Evolutionary conservation across 2,888 invertebrate genomes (phyloP), one percentile per base, ranked within the genome.

Genomic region (Drosophila atroscutellata): DNA sequence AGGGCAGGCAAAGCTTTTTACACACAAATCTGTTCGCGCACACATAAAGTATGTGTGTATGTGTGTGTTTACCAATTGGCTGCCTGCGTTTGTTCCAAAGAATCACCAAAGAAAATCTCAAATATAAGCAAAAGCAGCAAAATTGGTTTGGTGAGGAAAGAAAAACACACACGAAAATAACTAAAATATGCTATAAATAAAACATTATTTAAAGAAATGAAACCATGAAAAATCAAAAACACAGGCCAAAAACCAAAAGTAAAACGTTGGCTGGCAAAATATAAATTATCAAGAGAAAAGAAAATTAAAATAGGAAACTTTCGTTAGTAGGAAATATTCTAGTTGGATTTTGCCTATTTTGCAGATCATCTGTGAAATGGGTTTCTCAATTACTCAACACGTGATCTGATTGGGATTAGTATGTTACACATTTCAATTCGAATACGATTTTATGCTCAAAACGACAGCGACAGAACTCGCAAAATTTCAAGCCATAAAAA

Each of bases 201-300:
- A 89, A 85, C 83, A 56, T 89, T 91, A 91, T 91, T 91, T 91
- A 91, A 91, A 91, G 92, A 91, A 91, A 91, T 91, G 92, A 92
- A 91, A 91, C 92, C 91, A 91, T 91, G 92, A 91, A 91, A 89
- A 80, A 79, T 81, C 80, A 68, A 88, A 86, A 81, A 83, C 56
- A 81, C 72, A 77, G 65, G 69, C 77, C 49, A 49, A 79, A 78
- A 81, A 70, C 76, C 77, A 72, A 77, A 52, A 61, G 56, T 54
- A 59, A 82, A 85, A 84, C 77, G 85, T 70, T 83, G 81, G 81
- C 75, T 74, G 77, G 64, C 58, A 74, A 84, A 83, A 84, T 81
- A 76, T 75, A 84, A 86, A 89, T 86, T 79, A 83, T 77, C 71
- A 80, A 63, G 64, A 68, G 42, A 57, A 69, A 34, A 62, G 65